phyloP scores from a whole-genome alignment of 2,797 vertebrate species.

The Halcyon badia region DNA sequence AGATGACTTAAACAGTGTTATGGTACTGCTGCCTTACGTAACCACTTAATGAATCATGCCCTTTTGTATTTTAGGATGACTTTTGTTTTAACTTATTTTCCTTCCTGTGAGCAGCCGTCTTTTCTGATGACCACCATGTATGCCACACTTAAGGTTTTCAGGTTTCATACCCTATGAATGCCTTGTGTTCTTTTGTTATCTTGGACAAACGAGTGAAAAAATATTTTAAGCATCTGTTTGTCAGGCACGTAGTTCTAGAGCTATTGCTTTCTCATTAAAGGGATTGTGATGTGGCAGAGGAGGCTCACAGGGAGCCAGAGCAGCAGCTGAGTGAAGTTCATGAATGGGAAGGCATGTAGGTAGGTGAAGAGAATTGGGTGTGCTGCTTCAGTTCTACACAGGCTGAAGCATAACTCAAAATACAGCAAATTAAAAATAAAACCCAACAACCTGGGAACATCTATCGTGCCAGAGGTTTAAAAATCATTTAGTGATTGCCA shows the following conservation, averaged over 20 bases:
- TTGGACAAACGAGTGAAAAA: neutral
- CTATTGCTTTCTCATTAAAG: neutral
- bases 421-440: neutral
- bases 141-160: neutral
- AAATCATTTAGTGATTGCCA: neutral
- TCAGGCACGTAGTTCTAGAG: neutral
- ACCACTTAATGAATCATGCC: neutral
- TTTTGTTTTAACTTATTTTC: neutral
- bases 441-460: neutral
- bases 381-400: neutral
- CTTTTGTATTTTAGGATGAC: neutral
- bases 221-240: neutral
- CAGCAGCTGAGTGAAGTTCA: neutral
- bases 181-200: neutral
- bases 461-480: neutral
- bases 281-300: neutral
- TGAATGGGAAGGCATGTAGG: neutral
- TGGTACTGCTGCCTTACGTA: neutral
- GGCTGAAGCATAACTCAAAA: neutral
- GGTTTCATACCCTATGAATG: neutral
- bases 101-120: fast-evolving
- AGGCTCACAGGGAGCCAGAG: neutral
- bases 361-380: neutral
- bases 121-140: neutral
- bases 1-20: neutral